Conservation (phyloP, 1,140 invertebrate species). For the Bombus difficillimus region DNA sequence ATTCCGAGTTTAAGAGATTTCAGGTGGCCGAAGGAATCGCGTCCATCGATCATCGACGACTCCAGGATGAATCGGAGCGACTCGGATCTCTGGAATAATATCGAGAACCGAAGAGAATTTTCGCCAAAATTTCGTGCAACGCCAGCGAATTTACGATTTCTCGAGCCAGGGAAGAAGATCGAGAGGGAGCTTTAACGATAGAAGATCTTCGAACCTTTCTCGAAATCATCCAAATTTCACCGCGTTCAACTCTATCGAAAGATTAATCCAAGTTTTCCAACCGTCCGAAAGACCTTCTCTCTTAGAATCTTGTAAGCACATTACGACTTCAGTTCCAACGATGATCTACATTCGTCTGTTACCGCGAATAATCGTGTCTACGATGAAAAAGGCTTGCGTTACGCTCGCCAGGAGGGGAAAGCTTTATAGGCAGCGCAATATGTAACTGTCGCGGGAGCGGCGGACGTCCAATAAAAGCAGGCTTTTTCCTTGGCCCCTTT, state of each 20-base stretch:
- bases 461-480: conserved; percentile 67
- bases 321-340: background rate
- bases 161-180: background rate
- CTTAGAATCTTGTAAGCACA: background rate
- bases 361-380: conserved; percentile 9
- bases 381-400: background rate
- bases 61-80: background rate
- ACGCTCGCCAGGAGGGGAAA: background rate
- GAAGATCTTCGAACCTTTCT: background rate
- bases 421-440: conserved; percentile 66
- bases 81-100: background rate
- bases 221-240: background rate
- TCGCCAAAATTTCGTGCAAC: conserved; percentile 4
- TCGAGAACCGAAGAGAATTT: background rate
- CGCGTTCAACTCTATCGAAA: background rate
- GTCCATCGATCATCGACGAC: background rate
- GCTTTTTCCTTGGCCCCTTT: conserved; percentile 58
- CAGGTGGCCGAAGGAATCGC: background rate
- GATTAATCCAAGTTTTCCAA: background rate
- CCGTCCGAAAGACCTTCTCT: background rate
- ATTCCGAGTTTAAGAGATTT: background rate
- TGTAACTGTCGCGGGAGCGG: conserved; percentile 71
- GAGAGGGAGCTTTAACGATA: background rate
- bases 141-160: background rate
- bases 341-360: background rate